phyloP scores from a whole-genome alignment of 1,140 invertebrate species.

The Scaptomyza pallida region DNA sequence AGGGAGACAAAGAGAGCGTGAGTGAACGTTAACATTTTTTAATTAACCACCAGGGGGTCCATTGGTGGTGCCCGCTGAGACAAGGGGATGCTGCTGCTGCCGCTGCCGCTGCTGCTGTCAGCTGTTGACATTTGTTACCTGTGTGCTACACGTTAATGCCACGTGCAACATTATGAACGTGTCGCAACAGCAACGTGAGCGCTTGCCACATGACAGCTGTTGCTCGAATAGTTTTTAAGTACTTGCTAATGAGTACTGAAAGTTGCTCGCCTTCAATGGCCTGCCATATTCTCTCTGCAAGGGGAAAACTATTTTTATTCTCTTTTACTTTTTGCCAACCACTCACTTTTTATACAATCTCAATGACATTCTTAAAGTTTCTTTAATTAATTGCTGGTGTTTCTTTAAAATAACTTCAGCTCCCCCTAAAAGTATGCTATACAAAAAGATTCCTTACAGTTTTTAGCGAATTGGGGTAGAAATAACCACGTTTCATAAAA shows the following conservation, averaged over 20 bases:
- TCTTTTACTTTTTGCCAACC: neutral
- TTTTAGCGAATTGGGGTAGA: neutral
- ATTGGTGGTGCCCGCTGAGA: conserved; percentile 27
- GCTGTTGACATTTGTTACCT: conserved; percentile 77
- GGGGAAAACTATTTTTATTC: conserved; percentile 2
- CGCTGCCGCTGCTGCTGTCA: conserved; percentile 65
- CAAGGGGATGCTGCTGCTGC: conserved; percentile 46
- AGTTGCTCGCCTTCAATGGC: conserved; percentile 23
- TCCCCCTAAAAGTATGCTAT: conserved; percentile 1
- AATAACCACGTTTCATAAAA: neutral
- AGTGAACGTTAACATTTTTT: conserved; percentile 58
- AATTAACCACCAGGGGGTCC: conserved; percentile 71
- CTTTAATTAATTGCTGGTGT: neutral
- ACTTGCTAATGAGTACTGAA: conserved; percentile 73
- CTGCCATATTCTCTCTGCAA: neutral
- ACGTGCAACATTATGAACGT: conserved; percentile 65
- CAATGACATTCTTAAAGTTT: neutral
- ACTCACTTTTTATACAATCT: neutral
- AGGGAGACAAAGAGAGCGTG: no score
- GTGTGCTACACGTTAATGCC: neutral
- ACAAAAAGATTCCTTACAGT: neutral
- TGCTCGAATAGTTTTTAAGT: conserved; percentile 78
- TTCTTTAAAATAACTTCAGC: neutral
- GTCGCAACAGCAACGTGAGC: conserved; percentile 25
- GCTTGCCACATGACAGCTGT: conserved; percentile 64